A percentile compares a stretch with the other conserved stretches of the same genome.
Conservation (phyloP, 2,113 vertebrate genomes). For the Paralichthys olivaceus region DNA sequence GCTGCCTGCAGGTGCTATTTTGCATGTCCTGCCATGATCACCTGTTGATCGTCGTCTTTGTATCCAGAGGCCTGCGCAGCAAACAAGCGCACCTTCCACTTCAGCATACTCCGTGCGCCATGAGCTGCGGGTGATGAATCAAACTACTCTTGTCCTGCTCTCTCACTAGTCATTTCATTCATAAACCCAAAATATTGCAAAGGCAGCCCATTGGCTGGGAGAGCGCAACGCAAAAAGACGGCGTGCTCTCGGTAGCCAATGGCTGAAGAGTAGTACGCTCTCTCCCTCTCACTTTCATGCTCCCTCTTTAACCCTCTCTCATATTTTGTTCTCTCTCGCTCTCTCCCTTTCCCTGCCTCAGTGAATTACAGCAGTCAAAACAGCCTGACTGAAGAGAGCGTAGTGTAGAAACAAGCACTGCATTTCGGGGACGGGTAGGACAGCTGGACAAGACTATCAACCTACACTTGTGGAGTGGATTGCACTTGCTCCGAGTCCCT, state of each 20-base stretch:
- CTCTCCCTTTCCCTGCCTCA: conserved; percentile 26
- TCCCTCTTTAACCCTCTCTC: conserved; percentile 68
- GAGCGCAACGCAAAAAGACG: conserved; percentile 64
- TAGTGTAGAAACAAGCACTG: conserved; percentile 14
- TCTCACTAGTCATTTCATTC: conserved; percentile 73
- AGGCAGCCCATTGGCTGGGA: conserved; percentile 60
- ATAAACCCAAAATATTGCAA: conserved; percentile 76
- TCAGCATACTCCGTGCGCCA: conserved; percentile 6
- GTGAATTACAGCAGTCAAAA: conserved; percentile 63
- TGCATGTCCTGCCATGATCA: neutral
- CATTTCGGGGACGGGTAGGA: neutral
- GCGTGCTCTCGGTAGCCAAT: conserved; percentile 63
- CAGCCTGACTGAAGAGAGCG: conserved; percentile 29
- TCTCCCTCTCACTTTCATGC: conserved; percentile 51
- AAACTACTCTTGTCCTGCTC: conserved; percentile 62
- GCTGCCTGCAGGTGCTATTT: conserved; percentile 4
- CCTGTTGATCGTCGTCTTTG: conserved; percentile 6
- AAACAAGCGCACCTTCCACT: conserved; percentile 33
- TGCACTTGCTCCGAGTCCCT: conserved; percentile 20
- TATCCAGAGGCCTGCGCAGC: conserved; percentile 20
- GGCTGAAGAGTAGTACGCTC: conserved; percentile 57
- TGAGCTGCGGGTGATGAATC: conserved; percentile 60
- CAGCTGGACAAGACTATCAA: conserved; percentile 9
- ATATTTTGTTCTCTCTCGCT: conserved; percentile 53
- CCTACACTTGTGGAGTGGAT: conserved; percentile 1